These are phyloP conservation scores for Ricordea florida DNA, from an alignment of 92 coral and sea anemone genomes.

Conservation along the genomic window DNA sequence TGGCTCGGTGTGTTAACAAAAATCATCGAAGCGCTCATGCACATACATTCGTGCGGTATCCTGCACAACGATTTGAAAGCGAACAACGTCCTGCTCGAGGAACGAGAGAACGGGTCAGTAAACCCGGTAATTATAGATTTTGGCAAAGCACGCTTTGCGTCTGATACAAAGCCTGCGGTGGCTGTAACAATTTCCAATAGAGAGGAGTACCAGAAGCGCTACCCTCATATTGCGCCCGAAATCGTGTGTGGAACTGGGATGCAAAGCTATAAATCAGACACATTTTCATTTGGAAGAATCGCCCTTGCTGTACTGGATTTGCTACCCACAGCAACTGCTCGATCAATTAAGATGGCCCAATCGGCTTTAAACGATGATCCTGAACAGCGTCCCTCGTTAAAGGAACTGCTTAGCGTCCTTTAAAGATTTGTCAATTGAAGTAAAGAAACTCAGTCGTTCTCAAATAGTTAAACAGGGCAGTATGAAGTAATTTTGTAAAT, in stretches of 20 bases:
- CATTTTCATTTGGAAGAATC: conserved; percentile 5
- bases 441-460: too few relatives aligned
- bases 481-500: too few relatives aligned
- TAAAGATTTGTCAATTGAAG: too few relatives aligned
- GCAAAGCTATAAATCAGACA: neutral
- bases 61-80: neutral
- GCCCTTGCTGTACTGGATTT: neutral
- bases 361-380: neutral
- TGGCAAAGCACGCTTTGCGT: neutral
- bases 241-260: neutral
- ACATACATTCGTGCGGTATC: too few relatives aligned
- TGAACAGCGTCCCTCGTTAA: neutral
- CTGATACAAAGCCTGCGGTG: conserved; percentile 7
- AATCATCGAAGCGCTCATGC: too few relatives aligned
- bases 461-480: too few relatives aligned
- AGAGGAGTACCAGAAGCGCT: conserved; percentile 11
- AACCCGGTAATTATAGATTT: neutral
- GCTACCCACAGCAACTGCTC: conserved; percentile 12
- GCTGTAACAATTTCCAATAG: neutral
- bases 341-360: neutral
- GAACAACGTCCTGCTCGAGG: neutral
- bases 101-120: conserved; percentile 1
- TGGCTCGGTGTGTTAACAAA: too few relatives aligned
- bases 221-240: conserved; percentile 13
- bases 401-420: neutral